A percentile compares a stretch with the other conserved stretches of the same genome.
These are phyloP conservation scores for Otus sunia DNA, from an alignment of 2,113 vertebrate species.

Conservation along the genomic window DNA sequence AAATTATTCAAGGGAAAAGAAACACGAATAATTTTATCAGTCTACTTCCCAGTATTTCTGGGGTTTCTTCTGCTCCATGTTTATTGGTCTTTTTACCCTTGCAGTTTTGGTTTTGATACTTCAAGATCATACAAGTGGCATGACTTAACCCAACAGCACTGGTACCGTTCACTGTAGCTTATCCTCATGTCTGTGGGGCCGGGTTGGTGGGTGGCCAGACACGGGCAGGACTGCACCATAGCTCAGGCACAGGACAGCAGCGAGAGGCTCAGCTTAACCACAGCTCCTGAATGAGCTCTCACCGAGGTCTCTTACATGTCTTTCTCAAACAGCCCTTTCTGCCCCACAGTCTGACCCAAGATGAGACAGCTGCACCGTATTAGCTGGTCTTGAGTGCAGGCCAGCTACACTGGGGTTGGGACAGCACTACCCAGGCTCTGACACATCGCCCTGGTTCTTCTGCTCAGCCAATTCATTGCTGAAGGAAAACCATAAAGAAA, in stretches of 20 bases:
- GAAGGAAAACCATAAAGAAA: background rate
- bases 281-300: background rate
- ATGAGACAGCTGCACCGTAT: rapidly evolving
- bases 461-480: background rate
- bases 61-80: background rate
- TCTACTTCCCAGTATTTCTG: background rate
- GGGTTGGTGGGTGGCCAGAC: background rate
- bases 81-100: background rate
- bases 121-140: rapidly evolving
- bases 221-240: too few relatives aligned
- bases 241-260: background rate
- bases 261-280: background rate
- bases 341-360: background rate
- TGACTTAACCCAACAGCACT: background rate
- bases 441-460: background rate
- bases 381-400: background rate
- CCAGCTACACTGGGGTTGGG: rapidly evolving
- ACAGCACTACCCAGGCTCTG: background rate
- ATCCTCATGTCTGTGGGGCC: background rate
- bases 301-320: rapidly evolving
- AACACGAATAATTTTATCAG: background rate
- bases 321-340: background rate
- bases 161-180: background rate
- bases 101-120: background rate
- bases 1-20: background rate